Base-by-base conservation (phyloP, 2,797 vertebrate species). In the Hippocampus kuda region DNA sequence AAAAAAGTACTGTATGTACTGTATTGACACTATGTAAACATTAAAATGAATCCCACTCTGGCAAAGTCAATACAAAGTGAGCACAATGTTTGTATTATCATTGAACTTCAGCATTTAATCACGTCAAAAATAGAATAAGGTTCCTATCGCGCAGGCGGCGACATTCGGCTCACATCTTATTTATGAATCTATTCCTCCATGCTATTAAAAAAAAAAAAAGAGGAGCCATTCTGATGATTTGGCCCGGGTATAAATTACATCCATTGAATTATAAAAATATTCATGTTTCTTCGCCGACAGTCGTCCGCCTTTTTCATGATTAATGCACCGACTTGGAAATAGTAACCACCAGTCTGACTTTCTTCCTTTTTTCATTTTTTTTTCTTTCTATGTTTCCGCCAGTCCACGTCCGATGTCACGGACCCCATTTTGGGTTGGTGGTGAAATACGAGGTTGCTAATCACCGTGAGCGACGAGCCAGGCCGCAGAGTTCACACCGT, bases 191-290 rank as follows among this genome's bases (percentile, higher is more conserved):
- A 18, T 48, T 48, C 26, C 63, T 64, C n/a, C 62, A 65, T 65
- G 26, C 15, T 48, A 24, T 24, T 77, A 78, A 80, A 85, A 64
- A 27, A 20, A n/a, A n/a, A 48, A 42, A n/a, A 42, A 26, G 57
- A 30, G 27, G 57, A 59, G 12, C 57, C 26, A 30, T 59, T 57
- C 56, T 57, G 27, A 65, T 22, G 61, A 42, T 42, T 64, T 44
- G 26, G 57, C 16, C 20, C 11, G 38, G 75, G 83, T 78, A 87
- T 86, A 83, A 88, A 89, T 90, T 75, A 88, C 74, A 82, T 30
- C 76, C 85, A 88, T 88, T 89, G 80, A 90, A 89, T 90, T 82
- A 89, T 89, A 89, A 88, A 90, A 88, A 85, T 68, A 42, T 73
- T 77, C 83, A 84, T 88, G 84, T 84, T 88, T 89, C 87, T 88